These are phyloP conservation scores for Gopherus flavomarginatus DNA, from an alignment of 2,113 vertebrate genomes.

Conservation along the genomic window DNA sequence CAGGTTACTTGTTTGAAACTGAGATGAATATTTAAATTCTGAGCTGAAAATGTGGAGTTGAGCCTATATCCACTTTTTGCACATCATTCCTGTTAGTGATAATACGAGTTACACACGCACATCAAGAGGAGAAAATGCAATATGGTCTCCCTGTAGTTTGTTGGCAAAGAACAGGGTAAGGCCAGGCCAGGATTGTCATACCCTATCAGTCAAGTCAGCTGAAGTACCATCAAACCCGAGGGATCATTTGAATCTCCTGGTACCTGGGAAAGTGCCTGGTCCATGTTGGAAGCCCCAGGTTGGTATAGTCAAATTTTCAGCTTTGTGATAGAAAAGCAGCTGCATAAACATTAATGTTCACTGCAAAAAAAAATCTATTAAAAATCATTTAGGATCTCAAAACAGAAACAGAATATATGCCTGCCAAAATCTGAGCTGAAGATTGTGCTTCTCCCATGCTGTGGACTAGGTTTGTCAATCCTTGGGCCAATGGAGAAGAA, in stretches of 20 bases:
- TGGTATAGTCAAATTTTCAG: background rate
- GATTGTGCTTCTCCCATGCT: background rate
- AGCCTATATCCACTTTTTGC: background rate
- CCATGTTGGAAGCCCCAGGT: rapidly evolving
- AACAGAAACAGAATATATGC: background rate
- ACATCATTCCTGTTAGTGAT: background rate
- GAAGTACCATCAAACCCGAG: background rate
- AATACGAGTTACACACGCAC: background rate
- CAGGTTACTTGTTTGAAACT: background rate
- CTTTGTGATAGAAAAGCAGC: background rate
- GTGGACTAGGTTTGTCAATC: background rate
- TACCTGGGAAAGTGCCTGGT: background rate
- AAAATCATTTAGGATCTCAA: background rate
- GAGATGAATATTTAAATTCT: background rate
- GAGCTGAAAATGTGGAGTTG: background rate
- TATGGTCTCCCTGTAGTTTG: background rate
- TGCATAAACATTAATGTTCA: background rate
- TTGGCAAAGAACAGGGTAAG: background rate
- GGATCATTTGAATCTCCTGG: background rate
- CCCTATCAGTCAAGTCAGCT: background rate
- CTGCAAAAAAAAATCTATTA: background rate
- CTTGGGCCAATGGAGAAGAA: background rate
- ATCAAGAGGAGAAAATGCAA: background rate
- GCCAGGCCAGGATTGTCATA: background rate
- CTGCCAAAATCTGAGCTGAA: background rate